Conservation (phyloP, 2,888 invertebrate species). For the Mimas tiliae region DNA sequence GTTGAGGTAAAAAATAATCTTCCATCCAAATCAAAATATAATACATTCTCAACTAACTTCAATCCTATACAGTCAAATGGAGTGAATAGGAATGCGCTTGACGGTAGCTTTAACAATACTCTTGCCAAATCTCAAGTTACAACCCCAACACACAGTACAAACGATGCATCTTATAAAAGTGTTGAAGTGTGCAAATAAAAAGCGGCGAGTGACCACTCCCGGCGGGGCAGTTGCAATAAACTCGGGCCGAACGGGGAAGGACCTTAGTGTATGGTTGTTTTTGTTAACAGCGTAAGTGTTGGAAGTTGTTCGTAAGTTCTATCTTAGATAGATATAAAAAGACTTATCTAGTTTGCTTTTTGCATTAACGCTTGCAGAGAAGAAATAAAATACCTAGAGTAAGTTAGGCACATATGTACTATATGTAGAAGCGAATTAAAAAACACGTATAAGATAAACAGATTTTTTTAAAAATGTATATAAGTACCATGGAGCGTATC, state of each 20-base stretch:
- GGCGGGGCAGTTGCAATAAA: constrained; percentile 58
- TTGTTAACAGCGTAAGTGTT: neutral
- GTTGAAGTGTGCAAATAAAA: constrained; percentile 47
- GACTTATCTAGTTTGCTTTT: neutral
- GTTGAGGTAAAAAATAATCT: too few species aligned
- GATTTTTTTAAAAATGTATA: too few species aligned
- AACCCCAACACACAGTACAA: constrained; percentile 4
- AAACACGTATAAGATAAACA: too few species aligned
- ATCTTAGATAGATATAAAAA: neutral
- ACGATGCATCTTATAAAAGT: constrained; percentile 26
- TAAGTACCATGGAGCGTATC: too few species aligned
- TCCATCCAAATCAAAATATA: too few species aligned
- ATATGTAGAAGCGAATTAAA: too few species aligned
- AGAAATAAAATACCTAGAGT: neutral
- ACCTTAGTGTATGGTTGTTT: neutral
- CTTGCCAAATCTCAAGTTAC: neutral
- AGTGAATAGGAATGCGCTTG: too few species aligned
- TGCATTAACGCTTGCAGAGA: neutral
- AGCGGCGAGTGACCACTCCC: constrained; percentile 51
- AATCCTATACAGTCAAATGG: too few species aligned
- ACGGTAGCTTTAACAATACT: neutral
- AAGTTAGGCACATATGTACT: neutral
- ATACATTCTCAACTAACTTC: too few species aligned
- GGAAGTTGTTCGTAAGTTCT: neutral
- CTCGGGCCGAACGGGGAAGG: constrained; percentile 35